Conservation (phyloP, 2,888 invertebrate species). For the Taphrorychus bicolor region DNA sequence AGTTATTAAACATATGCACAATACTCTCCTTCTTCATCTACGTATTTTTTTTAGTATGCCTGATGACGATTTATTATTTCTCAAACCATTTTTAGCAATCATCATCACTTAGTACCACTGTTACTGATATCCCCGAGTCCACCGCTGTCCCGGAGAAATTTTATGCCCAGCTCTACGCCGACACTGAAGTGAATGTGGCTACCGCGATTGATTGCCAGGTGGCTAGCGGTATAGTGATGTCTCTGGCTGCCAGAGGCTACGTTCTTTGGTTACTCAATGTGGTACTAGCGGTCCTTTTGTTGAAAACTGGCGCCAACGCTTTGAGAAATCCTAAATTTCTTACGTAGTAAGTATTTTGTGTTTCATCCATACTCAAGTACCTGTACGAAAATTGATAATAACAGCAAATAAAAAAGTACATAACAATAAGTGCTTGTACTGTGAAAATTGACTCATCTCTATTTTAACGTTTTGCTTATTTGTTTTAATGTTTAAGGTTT, state of each 20-base stretch:
- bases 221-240: constrained; percentile 49
- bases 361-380: constrained; percentile 17
- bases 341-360: neutral
- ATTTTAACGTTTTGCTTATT: no score
- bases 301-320: constrained; percentile 40
- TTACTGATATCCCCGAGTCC: no score
- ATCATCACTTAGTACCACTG: no score
- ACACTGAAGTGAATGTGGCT: neutral
- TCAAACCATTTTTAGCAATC: no score
- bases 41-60: no score
- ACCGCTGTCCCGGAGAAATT: neutral
- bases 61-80: no score
- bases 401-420: no score
- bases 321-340: neutral
- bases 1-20: no score
- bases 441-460: no score
- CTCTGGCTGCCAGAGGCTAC: constrained; percentile 59
- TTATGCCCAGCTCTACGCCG: neutral
- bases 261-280: constrained; percentile 60
- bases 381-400: neutral
- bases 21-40: no score
- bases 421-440: no score
- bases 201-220: constrained; percentile 34
- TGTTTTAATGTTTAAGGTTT: no score
- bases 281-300: constrained; percentile 45